Percentiles rank a stretch among this genome's conserved stretches.
phyloP scores from a whole-genome alignment of 1,140 invertebrate species.

The Zaprionus tsacasi region DNA sequence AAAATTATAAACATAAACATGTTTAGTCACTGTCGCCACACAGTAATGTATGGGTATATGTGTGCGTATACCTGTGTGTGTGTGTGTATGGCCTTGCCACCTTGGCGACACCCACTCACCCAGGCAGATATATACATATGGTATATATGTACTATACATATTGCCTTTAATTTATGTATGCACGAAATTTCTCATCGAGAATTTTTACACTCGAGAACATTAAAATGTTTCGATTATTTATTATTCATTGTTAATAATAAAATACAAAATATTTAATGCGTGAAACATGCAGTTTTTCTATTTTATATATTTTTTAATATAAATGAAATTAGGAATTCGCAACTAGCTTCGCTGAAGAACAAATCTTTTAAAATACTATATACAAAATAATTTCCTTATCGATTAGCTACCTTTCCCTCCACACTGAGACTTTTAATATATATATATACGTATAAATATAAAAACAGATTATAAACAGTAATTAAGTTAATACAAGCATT shows the following conservation, averaged over 20 bases:
- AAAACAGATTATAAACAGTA: not conserved
- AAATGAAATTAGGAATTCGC: not conserved
- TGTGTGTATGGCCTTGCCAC: constrained; percentile 68
- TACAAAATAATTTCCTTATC: not conserved
- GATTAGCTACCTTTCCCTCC: not conserved
- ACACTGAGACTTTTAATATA: not conserved
- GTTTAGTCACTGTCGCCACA: constrained; percentile 49
- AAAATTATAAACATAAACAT: constrained; percentile 60
- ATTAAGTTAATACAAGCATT: not conserved
- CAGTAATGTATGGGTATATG: constrained; percentile 32
- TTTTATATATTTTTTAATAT: not conserved
- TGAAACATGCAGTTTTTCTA: not conserved
- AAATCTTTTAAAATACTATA: not conserved
- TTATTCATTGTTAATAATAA: constrained; percentile 16
- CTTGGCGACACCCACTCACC: constrained; percentile 63
- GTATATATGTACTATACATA: not conserved
- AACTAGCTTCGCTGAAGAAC: not conserved
- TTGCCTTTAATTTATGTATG: constrained; percentile 37
- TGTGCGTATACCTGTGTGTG: constrained; percentile 8
- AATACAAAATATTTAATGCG: constrained; percentile 16
- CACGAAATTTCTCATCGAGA: constrained; percentile 10
- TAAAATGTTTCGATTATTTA: constrained; percentile 11
- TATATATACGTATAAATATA: constrained; percentile 4
- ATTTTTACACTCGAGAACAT: constrained; percentile 26
- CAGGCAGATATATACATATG: constrained; percentile 12